Percentiles rank a stretch among this genome's conserved stretches.
phyloP scores from a whole-genome alignment of 64 coral and sea anemone genomes.

The Stylophora pistillata region DNA sequence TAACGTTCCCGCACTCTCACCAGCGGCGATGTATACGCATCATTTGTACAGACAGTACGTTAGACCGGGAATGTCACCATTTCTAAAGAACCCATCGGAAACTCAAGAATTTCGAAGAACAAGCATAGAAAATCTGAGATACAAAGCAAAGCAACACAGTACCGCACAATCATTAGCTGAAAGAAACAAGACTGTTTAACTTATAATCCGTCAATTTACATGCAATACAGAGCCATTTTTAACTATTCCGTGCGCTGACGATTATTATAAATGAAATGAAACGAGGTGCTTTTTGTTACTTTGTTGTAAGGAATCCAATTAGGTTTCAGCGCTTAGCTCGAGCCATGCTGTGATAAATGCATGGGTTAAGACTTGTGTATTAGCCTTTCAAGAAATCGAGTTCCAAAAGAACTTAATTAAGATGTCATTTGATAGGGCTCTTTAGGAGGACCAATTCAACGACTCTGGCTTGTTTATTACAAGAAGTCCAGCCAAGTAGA shows the following conservation, averaged over 20 bases:
- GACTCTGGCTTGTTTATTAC: not conserved
- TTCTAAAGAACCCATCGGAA: constrained; percentile 50
- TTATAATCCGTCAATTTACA: not conserved
- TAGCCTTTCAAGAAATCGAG: too few relatives aligned
- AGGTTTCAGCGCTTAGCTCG: too few relatives aligned
- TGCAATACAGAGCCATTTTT: too few relatives aligned
- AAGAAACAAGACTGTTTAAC: constrained; percentile 8
- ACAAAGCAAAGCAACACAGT: constrained; percentile 85
- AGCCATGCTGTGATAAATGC: too few relatives aligned
- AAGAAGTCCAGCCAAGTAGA: not conserved
- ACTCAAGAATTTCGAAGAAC: constrained; percentile 59
- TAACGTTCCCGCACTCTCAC: constrained; percentile 18
- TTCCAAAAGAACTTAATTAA: too few relatives aligned
- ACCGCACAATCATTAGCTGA: constrained; percentile 20
- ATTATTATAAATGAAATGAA: too few relatives aligned
- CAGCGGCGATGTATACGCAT: constrained; percentile 58
- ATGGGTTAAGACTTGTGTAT: too few relatives aligned
- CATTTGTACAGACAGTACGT: constrained; percentile 74
- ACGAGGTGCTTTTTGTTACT: too few relatives aligned
- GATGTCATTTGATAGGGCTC: too few relatives aligned
- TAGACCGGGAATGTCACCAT: constrained; percentile 69
- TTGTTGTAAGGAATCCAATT: too few relatives aligned
- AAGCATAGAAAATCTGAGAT: constrained; percentile 87
- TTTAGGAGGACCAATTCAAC: too few relatives aligned
- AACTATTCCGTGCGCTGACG: too few relatives aligned